Base-by-base conservation (phyloP, 1,140 invertebrate genomes). In the Heliothis subflexa region DNA sequence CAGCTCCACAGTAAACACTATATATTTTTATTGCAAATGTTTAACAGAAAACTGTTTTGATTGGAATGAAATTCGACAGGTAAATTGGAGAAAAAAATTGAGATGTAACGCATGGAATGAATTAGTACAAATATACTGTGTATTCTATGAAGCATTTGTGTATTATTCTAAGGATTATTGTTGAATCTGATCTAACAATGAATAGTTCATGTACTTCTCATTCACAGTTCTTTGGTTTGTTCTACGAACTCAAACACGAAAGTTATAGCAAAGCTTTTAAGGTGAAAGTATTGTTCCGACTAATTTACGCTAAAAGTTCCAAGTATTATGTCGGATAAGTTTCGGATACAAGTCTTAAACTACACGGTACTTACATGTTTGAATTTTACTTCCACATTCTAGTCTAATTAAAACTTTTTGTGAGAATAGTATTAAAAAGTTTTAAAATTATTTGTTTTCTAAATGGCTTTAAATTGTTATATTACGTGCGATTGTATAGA, bases 291-390 rank as follows among this genome's bases (percentile, higher is more conserved):
- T 54, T 54, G 52, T 54, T 54, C 52, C 52, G 7, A n/a, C 52
- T 54, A 54, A 54, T 54, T 54, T 54, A 16, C 14, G 13, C 14
- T 9, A 16, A 54, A 54, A 54, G 14, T 54, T 54, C 14, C 52
- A n/a, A 54, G 4, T 54, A 16, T 54, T n/a, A 16, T 54, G 52
- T 54, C 7, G n/a, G 52, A 16, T 9, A 54, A 54, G 14, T 54
- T 54, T 54, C 16, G 52, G 52, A 54, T 54, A 54, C 52, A 54
- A 54, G 52, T 54, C 52, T 54, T 54, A 54, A 54, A 54, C 52
- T 54, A 54, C n/a, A 16, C 7, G n/a, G 16, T 14, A 54, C 52
- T 54, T 16, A 54, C 52, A 16, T 54, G 13, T 16, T 54, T 54
- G n/a, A 54, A 54, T 54, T 54, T 16, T n/a, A 54, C 52, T 40